Evolutionary conservation across 1,140 invertebrate species (phyloP), one percentile per base, ranked within the genome.

Genomic region (Dendroctonus ponderosae): DNA sequence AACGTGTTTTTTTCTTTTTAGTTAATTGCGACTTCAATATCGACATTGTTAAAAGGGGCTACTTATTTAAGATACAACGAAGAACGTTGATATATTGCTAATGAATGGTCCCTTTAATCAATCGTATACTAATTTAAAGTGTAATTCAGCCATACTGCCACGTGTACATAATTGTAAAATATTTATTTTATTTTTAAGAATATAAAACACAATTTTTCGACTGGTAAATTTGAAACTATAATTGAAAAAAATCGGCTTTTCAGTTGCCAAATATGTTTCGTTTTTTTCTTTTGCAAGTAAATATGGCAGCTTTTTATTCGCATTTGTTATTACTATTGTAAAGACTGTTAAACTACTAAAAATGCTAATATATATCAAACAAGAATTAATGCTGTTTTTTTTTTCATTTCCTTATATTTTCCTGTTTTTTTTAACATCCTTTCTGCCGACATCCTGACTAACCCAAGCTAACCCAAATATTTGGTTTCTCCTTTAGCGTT

Each of bases 271-370:
- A 15, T 44, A n/a, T 46, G 43, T 46, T 26, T 26, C 26, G 26
- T 26, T 26, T 26, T 26, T 26, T 26, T 26, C 26, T 26, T 26
- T 26, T 3, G 1, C 26, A 26, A 2, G n/a, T 12, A 46, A 46
- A 46, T 46, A 46, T 56, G 39, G 53, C 39, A 39, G 26, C 39
- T 56, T 11, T 51, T 51, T 26, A 12, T 46, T 56, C 9, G 44
- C 44, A 50, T 61, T 61, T 56, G 37, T 61, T 61, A 50, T 38
- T 59, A 52, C 26, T 26, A 59, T 46, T 26, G 7, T 59, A 50
- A 61, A 61, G 58, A 61, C 58, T 61, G 58, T 61, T 61, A 61
- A 61, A 38, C 58, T 61, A 61, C 48, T 61, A 61, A 61, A 61
- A 50, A 15, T 46, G 42, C 58, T 50, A 61, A 49, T 61, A 50